Conservation (phyloP, 2,797 vertebrate genomes). For the Thamnophis elegans region DNA sequence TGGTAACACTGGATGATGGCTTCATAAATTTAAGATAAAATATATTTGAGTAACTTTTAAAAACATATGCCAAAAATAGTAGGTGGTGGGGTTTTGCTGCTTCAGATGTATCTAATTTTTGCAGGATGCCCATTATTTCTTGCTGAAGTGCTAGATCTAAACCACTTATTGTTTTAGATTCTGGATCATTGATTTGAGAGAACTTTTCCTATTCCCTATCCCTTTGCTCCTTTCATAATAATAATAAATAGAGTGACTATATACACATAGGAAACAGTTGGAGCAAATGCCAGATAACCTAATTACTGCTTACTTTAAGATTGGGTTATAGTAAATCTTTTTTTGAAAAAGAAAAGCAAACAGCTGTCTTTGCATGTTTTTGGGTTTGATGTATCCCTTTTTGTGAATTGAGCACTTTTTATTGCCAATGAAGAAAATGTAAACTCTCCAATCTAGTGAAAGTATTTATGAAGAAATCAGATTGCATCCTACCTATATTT, state of each 20-base stretch:
- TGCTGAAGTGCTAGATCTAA: constrained; percentile 59
- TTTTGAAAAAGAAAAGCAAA: constrained; percentile 61
- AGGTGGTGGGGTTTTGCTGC: constrained; percentile 68
- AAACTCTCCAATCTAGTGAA: constrained; percentile 53
- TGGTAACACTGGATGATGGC: constrained; percentile 80
- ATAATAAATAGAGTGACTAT: constrained; percentile 64
- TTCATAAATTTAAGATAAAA: constrained; percentile 65
- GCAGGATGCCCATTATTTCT: constrained; percentile 63
- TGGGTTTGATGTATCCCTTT: constrained; percentile 73
- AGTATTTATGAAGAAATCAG: constrained; percentile 55
- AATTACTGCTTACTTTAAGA: constrained; percentile 75
- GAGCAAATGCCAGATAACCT: constrained; percentile 61
- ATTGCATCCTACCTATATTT: constrained; percentile 58
- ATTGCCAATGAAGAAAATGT: constrained; percentile 69
- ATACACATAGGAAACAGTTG: constrained; percentile 64
- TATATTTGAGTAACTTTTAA: constrained; percentile 66
- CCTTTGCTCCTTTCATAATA: constrained; percentile 47
- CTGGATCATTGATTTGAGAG: constrained; percentile 65
- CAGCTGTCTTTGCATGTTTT: constrained; percentile 70
- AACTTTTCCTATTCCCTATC: neutral
- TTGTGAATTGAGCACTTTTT: constrained; percentile 69
- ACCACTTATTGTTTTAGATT: constrained; percentile 57
- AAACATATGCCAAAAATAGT: constrained; percentile 72
- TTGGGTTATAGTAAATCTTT: constrained; percentile 79
- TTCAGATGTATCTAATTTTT: constrained; percentile 68